Conservation (phyloP, 2,797 vertebrate species). For the Onychomys leucogaster region DNA sequence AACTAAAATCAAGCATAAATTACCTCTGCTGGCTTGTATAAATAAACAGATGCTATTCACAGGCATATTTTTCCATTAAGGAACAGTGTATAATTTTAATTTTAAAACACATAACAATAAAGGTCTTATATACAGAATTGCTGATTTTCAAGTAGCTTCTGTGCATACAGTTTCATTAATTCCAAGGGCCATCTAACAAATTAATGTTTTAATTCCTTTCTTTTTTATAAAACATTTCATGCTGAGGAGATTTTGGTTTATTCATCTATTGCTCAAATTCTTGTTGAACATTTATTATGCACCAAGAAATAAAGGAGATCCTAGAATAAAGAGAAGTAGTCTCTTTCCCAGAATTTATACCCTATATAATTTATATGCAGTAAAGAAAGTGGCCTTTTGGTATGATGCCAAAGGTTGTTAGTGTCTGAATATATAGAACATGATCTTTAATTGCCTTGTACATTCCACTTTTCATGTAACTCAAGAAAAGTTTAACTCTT, state of each 20-base stretch:
- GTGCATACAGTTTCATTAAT: slow-evolving; percentile 14
- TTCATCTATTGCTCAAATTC: neutral
- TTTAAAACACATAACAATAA: slow-evolving; percentile 50
- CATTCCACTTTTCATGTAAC: neutral
- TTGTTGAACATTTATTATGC: slow-evolving; percentile 42
- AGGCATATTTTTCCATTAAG: slow-evolving; percentile 14
- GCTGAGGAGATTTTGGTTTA: neutral
- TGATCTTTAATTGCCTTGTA: neutral
- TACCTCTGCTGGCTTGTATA: slow-evolving; percentile 16
- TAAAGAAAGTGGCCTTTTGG: neutral
- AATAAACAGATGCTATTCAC: slow-evolving; percentile 42
- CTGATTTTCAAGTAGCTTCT: slow-evolving; percentile 36
- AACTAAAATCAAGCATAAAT: slow-evolving; percentile 58
- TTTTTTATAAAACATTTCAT: neutral
- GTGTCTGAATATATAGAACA: neutral
- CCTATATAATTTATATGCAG: neutral
- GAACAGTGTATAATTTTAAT: slow-evolving; percentile 16
- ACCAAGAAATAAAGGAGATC: neutral
- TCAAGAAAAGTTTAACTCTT: neutral
- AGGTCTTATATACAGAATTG: neutral
- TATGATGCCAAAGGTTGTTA: neutral
- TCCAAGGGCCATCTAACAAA: neutral
- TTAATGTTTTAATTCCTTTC: neutral
- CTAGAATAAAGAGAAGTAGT: neutral
- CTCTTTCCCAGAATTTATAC: neutral